These are phyloP conservation scores for Sebastes elongatus DNA, from an alignment of 2,797 vertebrate genomes.

Conservation along the genomic window DNA sequence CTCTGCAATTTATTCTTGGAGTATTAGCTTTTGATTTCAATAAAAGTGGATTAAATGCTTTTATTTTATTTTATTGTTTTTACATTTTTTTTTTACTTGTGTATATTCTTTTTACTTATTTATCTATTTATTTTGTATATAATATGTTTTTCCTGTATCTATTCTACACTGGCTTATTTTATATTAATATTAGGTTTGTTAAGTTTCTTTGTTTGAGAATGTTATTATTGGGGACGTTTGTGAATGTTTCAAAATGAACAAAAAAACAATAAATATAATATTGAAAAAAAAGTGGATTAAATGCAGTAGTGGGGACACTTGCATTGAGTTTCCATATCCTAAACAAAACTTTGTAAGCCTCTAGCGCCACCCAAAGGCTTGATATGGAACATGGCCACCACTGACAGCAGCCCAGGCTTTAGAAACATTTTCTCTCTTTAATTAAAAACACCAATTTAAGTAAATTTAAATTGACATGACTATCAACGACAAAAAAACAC, in stretches of 20 bases:
- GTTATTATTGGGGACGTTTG: too few species aligned
- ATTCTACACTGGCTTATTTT: too few species aligned
- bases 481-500: background rate
- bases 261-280: too few species aligned
- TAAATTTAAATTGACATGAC: background rate
- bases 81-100: too few species aligned
- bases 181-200: too few species aligned
- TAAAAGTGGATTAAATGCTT: background rate
- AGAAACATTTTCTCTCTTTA: background rate
- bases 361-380: conserved; percentile 44
- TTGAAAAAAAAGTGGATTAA: background rate
- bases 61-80: too few species aligned
- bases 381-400: background rate
- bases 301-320: background rate
- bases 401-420: background rate
- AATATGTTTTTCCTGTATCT: too few species aligned
- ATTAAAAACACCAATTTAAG: background rate
- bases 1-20: background rate
- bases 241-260: too few species aligned
- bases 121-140: too few species aligned
- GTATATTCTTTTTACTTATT: too few species aligned
- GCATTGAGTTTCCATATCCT: background rate
- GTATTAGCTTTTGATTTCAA: background rate
- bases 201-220: too few species aligned
- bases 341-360: background rate